phyloP scores from a whole-genome alignment of 2,888 invertebrate species.

The Scaptomyza parva region DNA sequence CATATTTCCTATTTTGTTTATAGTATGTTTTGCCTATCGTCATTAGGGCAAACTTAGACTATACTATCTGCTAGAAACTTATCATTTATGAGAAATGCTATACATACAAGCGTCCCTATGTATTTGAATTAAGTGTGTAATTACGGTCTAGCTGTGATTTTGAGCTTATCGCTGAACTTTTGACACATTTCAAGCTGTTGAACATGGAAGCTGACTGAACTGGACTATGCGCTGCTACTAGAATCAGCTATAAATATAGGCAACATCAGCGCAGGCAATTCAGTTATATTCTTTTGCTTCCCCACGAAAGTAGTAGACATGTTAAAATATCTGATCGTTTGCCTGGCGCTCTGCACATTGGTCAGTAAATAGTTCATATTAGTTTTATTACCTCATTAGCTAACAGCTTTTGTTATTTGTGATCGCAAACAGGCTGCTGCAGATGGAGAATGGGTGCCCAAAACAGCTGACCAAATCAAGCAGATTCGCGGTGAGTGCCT shows the following conservation, averaged over 20 bases:
- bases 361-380: slow-evolving; percentile 46
- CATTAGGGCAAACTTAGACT: not conserved
- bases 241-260: slow-evolving; percentile 53
- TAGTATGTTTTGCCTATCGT: not conserved
- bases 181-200: slow-evolving; percentile 45
- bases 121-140: slow-evolving; percentile 10
- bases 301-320: slow-evolving; percentile 47
- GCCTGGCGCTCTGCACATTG: slow-evolving; percentile 59
- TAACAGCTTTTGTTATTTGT: not conserved
- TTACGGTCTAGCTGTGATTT: slow-evolving; percentile 9
- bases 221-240: slow-evolving; percentile 15
- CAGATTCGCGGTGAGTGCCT: slow-evolving; percentile 76
- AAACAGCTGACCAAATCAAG: slow-evolving; percentile 75
- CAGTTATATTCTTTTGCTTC: slow-evolving; percentile 42
- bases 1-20: not conserved
- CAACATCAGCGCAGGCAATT: slow-evolving; percentile 19
- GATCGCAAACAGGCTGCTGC: slow-evolving; percentile 58
- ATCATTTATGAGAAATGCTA: slow-evolving; percentile 22
- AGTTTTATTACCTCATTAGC: not conserved
- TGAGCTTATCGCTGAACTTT: slow-evolving; percentile 58
- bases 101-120: slow-evolving; percentile 8
- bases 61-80: slow-evolving; percentile 4
- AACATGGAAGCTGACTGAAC: slow-evolving; percentile 10
- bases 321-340: slow-evolving; percentile 61
- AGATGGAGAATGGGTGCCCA: slow-evolving; percentile 78